Base-by-base conservation (phyloP, 1,140 invertebrate species). In the Drosophila kikkawai region DNA sequence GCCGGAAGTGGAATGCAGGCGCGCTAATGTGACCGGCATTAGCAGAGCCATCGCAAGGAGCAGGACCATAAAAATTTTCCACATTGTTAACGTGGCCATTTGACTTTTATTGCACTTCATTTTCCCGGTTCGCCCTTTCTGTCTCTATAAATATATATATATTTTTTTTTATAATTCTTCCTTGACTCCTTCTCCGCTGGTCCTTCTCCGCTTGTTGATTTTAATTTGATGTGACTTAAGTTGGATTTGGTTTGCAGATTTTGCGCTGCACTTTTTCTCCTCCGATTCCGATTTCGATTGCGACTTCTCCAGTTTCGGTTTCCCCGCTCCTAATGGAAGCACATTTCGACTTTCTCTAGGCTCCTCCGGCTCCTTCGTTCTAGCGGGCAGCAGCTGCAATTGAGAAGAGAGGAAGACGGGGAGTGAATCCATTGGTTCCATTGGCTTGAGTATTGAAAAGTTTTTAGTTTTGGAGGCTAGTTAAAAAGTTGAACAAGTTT, bases 61-160 rank as follows among this genome's bases (percentile, higher is more conserved):
- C 75, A 80, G 77, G 55, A 76, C 76, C 78, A 92, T 92, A 91
- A 91, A 92, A 92, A 92, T 91, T 84, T 87, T 91, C 83, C 86
- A 87, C 86, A 91, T 92, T 87, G 83, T 92, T 91, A 91, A 83
- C 90, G 85, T 91, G 86, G 80, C 84, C 85, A 91, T 91, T 91
- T 90, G 85, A 91, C 86, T 91, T 91, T 91, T 91, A 91, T 91
- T 91, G 82, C 87, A 91, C 86, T 91, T 91, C 75, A 82, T 91
- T 84, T 84, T 90, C 76, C 60, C 51, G 61, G 58, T 34, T 68
- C 47, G 57, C 53, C 17, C 47, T 59, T 58, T 60, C 34, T 50
- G 15, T 66, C 47, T 53, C 11, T 41, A 57, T 75, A 60, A 78
- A 60, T 75, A 55, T 78, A 51, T 53, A 22, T 22, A 22, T 22